Evolutionary conservation across 1,140 invertebrate genomes (phyloP), one percentile per base, ranked within the genome.

Genomic region (Bilobella aurantiaca): DNA sequence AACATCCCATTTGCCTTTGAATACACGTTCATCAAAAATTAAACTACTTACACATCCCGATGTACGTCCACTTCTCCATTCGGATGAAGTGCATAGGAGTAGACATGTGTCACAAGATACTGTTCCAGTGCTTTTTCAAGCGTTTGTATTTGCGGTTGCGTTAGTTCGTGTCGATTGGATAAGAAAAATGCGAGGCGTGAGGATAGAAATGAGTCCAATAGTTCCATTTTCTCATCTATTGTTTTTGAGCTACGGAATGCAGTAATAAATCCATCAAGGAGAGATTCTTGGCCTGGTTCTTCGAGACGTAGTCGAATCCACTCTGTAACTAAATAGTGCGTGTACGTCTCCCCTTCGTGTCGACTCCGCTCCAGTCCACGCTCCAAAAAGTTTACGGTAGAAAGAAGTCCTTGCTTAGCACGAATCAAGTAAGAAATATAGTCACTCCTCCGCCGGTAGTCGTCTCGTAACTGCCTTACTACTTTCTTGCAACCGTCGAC

Each of bases 21-120:
- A 42, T 42, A 23, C 21, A 23, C n/a, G n/a, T n/a, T 27, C 31
- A 16, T 16, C 25, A 29, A 58, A 25, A 58, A 58, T 12, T 58
- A 28, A 58, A 21, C 31, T 47, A 82, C 85, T 83, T 77, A 91
- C 86, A 90, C 87, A 76, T 99, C 96, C 63, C 95, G 81, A 61
- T 89, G 85, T 58, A 93, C 83, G 79, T 99, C 96, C 0, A 90
- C 93, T 76, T 98, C 96, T 1, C 92, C 92, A 78, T 98, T 98
- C 3, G 96, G 95, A 80, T 94, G 98, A 74, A 99, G 83, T 32
- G 95, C 93, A 76, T 92, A 85, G 28, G 86, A 83, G 79, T 98
- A 98, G 37, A 98, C 89, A 25, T 88, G 83, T 28, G 87, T 88
- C 82, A 97, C 93, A 1, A 91, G 82, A 12, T 85, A 84, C 32